Base-by-base conservation (phyloP, 2,113 vertebrate species). In the Chauna torquata region DNA sequence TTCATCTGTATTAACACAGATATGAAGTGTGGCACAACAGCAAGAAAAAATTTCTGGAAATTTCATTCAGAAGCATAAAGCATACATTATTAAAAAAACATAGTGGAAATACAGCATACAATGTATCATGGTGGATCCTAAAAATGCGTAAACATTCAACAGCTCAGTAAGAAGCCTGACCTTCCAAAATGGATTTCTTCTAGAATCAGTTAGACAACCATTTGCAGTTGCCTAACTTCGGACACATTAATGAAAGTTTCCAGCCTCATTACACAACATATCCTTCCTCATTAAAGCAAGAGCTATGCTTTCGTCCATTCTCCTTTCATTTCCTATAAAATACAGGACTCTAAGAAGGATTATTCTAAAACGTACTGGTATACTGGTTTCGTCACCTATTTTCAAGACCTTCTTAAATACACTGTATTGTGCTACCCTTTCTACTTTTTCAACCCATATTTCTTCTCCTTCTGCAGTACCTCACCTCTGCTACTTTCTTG, bases 401-500 rank as follows among this genome's bases (percentile, higher is more conserved):
- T 62, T 79, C 12, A 68, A 62, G n/a, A 44, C 20, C 58, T 77
- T 42, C 68, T 82, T 52, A 25, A 91, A 92, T 15, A 45, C 4
- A 64, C 36, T 82, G 14, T 36, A 64, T 23, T 72, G 42, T 27
- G 36, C 25, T 79, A 76, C 14, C 20, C 24, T 78, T 86, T 40
- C 59, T 44, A 64, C 9, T 76, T 36, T 94, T 82, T 79, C 2
- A 8, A 54, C 15, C 13, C 47, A 68, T 68, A 52, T 82, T 87
- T 86, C 69, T 49, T 57, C 64, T 75, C 10, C 34, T 88, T 16
- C 72, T n/a, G 47, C 22, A 55, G 54, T 24, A 79, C 8, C 10
- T 86, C 27, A 92, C 91, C 55, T 86, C 94, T 79, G 74, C 76
- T 82, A 76, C 58, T 82, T 96, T 82, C 84, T 80, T 79, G 70